Percentiles rank a stretch among this genome's conserved stretches.
Evolutionary conservation across 2,113 vertebrate genomes (phyloP).

Genomic region (Syrrhaptes paradoxus): DNA sequence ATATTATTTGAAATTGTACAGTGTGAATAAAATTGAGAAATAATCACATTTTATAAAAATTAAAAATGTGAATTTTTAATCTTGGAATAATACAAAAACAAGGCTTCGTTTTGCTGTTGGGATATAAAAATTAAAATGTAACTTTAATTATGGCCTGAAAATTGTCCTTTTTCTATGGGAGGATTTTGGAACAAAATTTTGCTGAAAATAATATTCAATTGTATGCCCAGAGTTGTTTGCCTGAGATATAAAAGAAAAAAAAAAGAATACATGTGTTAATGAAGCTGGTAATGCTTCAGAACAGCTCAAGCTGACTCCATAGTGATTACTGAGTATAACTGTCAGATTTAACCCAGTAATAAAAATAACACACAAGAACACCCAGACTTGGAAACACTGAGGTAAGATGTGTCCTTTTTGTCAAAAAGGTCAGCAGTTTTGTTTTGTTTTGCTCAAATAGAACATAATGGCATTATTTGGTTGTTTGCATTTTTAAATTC

Average conservation of each 20-base stretch:
- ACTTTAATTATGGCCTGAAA: background rate
- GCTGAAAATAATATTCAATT: background rate
- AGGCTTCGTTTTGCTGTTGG: background rate
- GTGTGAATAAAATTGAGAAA: background rate
- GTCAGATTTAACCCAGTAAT: constrained; percentile 18
- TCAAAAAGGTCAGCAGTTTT: background rate
- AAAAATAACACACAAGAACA: background rate
- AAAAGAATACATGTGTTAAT: background rate
- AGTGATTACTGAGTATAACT: background rate
- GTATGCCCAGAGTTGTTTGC: background rate
- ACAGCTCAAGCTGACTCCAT: background rate
- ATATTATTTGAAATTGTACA: background rate
- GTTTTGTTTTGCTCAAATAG: background rate
- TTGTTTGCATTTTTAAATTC: background rate
- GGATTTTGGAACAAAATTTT: background rate
- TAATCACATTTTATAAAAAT: background rate
- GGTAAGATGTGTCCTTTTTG: background rate
- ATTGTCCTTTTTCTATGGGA: background rate
- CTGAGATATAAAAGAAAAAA: background rate
- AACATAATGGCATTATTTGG: background rate
- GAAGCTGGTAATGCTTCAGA: background rate
- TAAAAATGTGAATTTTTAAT: background rate
- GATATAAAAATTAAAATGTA: background rate
- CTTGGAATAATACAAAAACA: background rate
- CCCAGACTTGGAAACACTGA: background rate